phyloP scores from a whole-genome alignment of 2,797 vertebrate genomes.

The Alectoris magna region DNA sequence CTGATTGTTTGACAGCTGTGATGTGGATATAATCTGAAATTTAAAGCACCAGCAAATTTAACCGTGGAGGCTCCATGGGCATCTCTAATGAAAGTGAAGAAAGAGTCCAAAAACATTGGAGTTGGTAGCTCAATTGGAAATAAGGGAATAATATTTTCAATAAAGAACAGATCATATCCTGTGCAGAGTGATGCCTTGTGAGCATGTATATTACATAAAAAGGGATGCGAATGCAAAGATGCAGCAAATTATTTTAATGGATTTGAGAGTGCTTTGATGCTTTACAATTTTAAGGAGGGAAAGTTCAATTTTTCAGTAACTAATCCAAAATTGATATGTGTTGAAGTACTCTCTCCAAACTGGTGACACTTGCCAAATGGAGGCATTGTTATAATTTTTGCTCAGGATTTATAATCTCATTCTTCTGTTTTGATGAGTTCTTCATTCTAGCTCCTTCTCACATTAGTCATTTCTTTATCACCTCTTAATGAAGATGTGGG shows the following conservation, averaged over 20 bases:
- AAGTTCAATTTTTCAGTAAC: neutral
- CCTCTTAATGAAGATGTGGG: neutral
- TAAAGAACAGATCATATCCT: neutral
- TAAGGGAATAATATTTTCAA: neutral
- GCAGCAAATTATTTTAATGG: neutral
- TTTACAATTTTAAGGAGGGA: neutral
- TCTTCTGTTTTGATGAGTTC: neutral
- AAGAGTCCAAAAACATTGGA: neutral
- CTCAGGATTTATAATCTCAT: neutral
- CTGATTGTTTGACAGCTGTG: neutral
- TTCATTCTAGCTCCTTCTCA: neutral
- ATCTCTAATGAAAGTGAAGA: slow-evolving; percentile 1
- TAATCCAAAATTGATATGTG: neutral
- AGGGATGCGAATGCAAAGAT: neutral
- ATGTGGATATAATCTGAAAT: neutral
- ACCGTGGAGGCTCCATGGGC: neutral
- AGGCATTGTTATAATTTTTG: neutral
- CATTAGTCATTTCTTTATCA: neutral
- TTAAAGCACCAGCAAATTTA: neutral
- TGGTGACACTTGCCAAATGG: neutral
- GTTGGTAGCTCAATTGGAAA: neutral
- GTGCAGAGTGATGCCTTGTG: rapidly evolving
- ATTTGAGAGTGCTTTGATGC: neutral
- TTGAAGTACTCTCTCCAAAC: neutral
- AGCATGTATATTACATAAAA: neutral